Evolutionary conservation across 2,888 invertebrate species (phyloP), one percentile per base, ranked within the genome.

Genomic region (Plebejus argus): DNA sequence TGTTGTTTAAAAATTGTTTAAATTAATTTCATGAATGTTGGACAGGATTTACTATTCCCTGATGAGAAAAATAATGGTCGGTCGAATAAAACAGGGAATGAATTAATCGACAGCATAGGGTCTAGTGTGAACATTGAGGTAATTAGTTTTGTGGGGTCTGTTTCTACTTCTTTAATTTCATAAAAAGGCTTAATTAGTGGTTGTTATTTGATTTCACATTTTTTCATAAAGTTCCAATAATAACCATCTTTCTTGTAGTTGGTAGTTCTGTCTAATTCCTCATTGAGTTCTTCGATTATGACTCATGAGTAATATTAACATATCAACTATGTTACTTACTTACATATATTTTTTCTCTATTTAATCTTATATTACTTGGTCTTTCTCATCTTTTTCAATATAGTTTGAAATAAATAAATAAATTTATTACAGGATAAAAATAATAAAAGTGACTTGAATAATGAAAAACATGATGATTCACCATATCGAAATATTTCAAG

Each of bases 351-450:
- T 49, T 15, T 15, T 49, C 49, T 49, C 18, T 53, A 18, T 53
- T 5, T 53, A 53, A 18, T 53, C 15, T 53, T 12, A 3, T 15
- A 53, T 15, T 15, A 45, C 45, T 10, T 45, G 10, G 12, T 45
- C 8, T 58, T 7, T 58, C 20, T 58, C 58, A 58, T 58, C 12
- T 61, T 61, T 23, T 10, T 23, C 4, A 12, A 61, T 61, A 20
- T 61, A 12, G 10, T 45, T 10, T 45, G 12, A 45, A 45, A 45
- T 66, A 28, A 5, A 28, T 66, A 15, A 5, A 66, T 15, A 1
- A 66, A 66, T 33, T 33, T 66, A 66, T 66, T 66, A 66, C 66
- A 66, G 66, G 66, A 28, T 15, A 28, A 28, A 66, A 33, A 6
- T 28, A 15, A 18, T 66, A 66, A 66, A 66, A 5, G 15, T 28